phyloP scores from a whole-genome alignment of 2,797 vertebrate genomes.

The Microcaecilia unicolor region DNA sequence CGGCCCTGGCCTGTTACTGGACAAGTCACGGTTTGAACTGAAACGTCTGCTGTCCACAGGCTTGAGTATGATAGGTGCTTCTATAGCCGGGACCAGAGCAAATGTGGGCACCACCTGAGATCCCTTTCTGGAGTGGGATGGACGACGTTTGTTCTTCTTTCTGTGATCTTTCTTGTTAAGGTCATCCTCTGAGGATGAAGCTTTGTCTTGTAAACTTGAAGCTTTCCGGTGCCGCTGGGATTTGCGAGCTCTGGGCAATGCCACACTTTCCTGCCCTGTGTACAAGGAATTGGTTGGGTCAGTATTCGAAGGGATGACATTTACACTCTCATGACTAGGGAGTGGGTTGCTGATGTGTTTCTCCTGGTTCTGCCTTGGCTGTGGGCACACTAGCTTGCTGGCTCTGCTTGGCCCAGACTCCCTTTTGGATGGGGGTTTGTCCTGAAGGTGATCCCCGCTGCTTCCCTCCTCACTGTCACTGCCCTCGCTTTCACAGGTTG shows the following conservation, averaged over 20 bases:
- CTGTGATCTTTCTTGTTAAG: conserved; percentile 3
- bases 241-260: background rate
- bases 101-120: conserved; percentile 2
- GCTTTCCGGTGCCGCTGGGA: background rate
- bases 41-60: background rate
- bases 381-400: too few relatives aligned
- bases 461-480: conserved; percentile 11
- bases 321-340: too few relatives aligned
- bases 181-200: conserved; percentile 30
- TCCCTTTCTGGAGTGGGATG: conserved; percentile 10
- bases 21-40: background rate
- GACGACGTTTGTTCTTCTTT: conserved; percentile 5
- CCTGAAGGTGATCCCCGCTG: background rate
- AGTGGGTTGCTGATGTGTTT: too few relatives aligned
- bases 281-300: conserved; percentile 7
- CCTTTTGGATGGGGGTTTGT: too few relatives aligned
- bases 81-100: conserved; percentile 11
- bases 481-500: conserved; percentile 35
- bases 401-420: too few relatives aligned
- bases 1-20: background rate
- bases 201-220: background rate
- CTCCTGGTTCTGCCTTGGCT: too few relatives aligned
- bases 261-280: conserved; percentile 5
- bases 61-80: conserved; percentile 3
- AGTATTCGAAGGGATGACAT: too few relatives aligned